Base-by-base conservation (phyloP, 1,140 invertebrate species). In the Lasaia peninsularis region DNA sequence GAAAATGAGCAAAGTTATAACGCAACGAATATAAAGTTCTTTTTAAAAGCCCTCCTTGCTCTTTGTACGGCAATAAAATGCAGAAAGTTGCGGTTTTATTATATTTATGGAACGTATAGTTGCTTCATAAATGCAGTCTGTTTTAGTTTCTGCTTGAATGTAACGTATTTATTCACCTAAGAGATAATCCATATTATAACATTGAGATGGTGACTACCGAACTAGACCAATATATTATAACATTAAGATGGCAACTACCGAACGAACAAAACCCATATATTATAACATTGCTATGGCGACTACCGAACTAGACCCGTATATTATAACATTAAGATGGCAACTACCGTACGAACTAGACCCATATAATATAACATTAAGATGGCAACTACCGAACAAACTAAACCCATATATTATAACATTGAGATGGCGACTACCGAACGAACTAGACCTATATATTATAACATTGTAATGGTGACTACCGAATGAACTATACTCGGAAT, bases 111-210 rank as follows among this genome's bases (percentile, higher is more conserved):
- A 34, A 52, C 21, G 40, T 44, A 55, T 63, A 58, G 61, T 63
- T 63, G 53, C 52, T 58, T 62, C 58, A 63, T 63, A 62, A 63
- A 55, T 52, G 56, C 48, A 49, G 61, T 10, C 18, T 54, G 50
- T 58, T 53, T 62, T 56, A 51, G 51, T 55, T 58, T 63, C 37
- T 52, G 56, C 48, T 56, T 61, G 37, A 48, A 52, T 52, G 52
- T 24, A 58, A 63, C 44, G 56, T 35, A 16, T 58, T 44, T 58
- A 40, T 58, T 55, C 58, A n/a, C n/a, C 11, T 56, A 60, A 33
- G 21, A 18, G 34, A 40, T 37, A 59, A 21, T 59, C 33, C 32
- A 53, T 20, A 52, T 44, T 37, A 32, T 31, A 31, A 40, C 34
- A 37, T 52, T 34, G 52, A 58, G 7, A 14, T 28, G 5, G 5